Conservation (phyloP, 2,797 vertebrate species). For the Poeciliopsis paucimaculata region DNA sequence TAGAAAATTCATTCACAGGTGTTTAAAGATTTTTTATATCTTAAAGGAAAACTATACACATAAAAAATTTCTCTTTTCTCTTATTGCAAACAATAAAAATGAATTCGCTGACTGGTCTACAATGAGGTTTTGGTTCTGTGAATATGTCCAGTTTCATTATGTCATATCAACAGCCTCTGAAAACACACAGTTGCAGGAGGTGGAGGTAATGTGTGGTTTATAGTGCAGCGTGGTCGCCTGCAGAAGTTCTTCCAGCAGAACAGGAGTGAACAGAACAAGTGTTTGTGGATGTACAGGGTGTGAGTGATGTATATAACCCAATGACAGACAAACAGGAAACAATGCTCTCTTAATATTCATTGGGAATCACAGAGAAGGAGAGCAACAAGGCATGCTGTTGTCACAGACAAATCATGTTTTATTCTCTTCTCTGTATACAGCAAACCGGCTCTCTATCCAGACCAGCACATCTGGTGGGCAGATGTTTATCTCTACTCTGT, state of each 20-base stretch:
- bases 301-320: slow-evolving; percentile 40
- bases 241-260: slow-evolving; percentile 46
- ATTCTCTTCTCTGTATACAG: slow-evolving; percentile 54
- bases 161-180: slow-evolving; percentile 32
- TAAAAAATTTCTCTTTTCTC: neutral
- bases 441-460: slow-evolving; percentile 49
- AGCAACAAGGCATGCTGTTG: slow-evolving; percentile 52
- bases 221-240: slow-evolving; percentile 43
- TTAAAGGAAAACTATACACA: neutral
- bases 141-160: slow-evolving; percentile 26
- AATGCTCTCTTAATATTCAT: slow-evolving; percentile 12
- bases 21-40: neutral
- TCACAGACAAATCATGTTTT: slow-evolving; percentile 59
- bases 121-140: slow-evolving; percentile 22
- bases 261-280: slow-evolving; percentile 22
- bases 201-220: slow-evolving; percentile 58
- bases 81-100: neutral
- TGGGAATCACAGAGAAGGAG: slow-evolving; percentile 21
- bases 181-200: slow-evolving; percentile 29
- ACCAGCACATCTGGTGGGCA: slow-evolving; percentile 77
- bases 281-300: slow-evolving; percentile 20
- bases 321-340: slow-evolving; percentile 38
- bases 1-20: no score
- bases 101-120: neutral
- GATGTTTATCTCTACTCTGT: slow-evolving; percentile 68